Evolutionary conservation across 2,888 invertebrate species (phyloP), one percentile per base, ranked within the genome.

Genomic region (Blastobasis adustella): DNA sequence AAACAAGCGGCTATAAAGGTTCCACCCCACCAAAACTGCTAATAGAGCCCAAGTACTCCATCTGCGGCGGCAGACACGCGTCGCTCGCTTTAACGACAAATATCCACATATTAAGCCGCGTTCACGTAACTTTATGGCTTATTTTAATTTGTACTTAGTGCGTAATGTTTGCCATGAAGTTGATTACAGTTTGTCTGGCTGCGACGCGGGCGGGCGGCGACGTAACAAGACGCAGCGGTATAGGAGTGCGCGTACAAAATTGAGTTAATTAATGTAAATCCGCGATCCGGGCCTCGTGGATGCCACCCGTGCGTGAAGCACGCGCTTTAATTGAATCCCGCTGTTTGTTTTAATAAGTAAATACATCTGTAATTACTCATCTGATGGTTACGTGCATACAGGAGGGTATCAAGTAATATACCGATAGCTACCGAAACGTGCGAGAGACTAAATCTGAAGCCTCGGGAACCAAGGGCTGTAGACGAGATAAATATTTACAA

Each of bases 251-350:
- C 52, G 56, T 58, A 54, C 57, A 54, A 60, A 63, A 66, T 66
- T 60, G 56, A 62, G 63, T 66, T 67, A 68, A 69, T 70, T 69
- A 68, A 65, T 64, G 65, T 63, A 67, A 66, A 67, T 66, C 67
- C 62, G 60, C 62, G 54, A 56, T 54, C 49, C 45, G 49, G 56
- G 60, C 57, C 58, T 58, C 60, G 65, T 50, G 53, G 50, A 54
- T 61, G 50, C 58, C 58, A 57, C 54, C 56, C 57, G 59, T 63
- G 67, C 66, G 69, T 64, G 66, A 69, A 71, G 57, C 63, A 58
- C 55, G 59, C 64, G 50, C 42, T 59, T 57, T 73, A 75, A 76
- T 75, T 76, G 72, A 73, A 76, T 71, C 56, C 63, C 63, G 62
- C 65, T 67, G 67, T 69, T 71, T 72, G 67, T 68, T 62, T 67